Percentiles rank a stretch among this genome's conserved stretches.
phyloP scores from a whole-genome alignment of 2,113 vertebrate genomes.

The Petrocephalus zakoni region DNA sequence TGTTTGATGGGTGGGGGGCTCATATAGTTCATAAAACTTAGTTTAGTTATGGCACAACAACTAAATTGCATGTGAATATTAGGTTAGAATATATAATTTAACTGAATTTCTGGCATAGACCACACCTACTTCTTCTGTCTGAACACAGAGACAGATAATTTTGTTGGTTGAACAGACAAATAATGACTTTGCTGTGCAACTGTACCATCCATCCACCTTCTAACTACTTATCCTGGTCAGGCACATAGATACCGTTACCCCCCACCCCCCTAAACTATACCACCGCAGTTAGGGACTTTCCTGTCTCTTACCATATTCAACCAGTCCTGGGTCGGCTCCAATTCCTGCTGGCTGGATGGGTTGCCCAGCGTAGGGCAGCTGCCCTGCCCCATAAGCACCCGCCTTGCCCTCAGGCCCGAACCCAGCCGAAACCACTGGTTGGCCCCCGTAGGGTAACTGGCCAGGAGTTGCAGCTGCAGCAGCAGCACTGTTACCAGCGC shows the following conservation, averaged over 20 bases:
- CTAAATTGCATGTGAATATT: neutral
- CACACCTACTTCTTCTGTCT: neutral
- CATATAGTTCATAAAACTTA: neutral
- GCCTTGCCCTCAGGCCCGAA: slow-evolving; percentile 35
- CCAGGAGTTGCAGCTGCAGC: slow-evolving; percentile 27
- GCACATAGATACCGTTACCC: neutral
- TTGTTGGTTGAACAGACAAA: neutral
- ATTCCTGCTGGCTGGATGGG: slow-evolving; percentile 24
- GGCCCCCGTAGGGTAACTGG: slow-evolving; percentile 39
- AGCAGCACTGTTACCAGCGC: slow-evolving; percentile 11
- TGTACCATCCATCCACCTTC: neutral
- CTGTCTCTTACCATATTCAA: slow-evolving; percentile 23
- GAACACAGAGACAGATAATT: neutral
- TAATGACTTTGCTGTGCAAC: neutral
- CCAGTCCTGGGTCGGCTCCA: slow-evolving; percentile 35
- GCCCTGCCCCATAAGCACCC: slow-evolving; percentile 31
- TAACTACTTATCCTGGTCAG: neutral
- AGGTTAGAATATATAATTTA: neutral
- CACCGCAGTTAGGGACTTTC: neutral
- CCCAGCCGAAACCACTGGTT: slow-evolving; percentile 45
- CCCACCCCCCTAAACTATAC: neutral
- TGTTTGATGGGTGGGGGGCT: neutral
- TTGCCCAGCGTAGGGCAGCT: slow-evolving; percentile 23
- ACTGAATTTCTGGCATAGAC: neutral
- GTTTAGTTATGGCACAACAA: neutral